A percentile compares a stretch with the other conserved stretches of the same genome.
phyloP scores from a whole-genome alignment of 2,797 vertebrate genomes.

The Parauchenoglanis punctatus region DNA sequence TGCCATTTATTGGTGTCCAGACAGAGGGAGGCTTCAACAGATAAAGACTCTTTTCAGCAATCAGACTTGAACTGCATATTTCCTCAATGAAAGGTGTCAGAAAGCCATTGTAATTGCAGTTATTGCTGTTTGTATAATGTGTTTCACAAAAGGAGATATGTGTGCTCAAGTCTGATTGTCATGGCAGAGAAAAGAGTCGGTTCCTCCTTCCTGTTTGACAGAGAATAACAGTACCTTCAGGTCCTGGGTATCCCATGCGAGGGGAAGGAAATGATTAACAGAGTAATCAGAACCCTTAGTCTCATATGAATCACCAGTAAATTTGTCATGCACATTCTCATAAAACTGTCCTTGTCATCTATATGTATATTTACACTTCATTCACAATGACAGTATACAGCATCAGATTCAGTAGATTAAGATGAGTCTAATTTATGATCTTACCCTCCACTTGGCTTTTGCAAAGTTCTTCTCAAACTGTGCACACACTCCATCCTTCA shows the following conservation, averaged over 20 bases:
- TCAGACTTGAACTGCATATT: conserved; percentile 66
- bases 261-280: conserved; percentile 77
- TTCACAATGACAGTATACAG: conserved; percentile 34
- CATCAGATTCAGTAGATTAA: conserved; percentile 1
- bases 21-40: conserved; percentile 65
- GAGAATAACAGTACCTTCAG: conserved; percentile 81
- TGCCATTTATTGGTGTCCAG: conserved; percentile 73
- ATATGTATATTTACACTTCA: conserved; percentile 11
- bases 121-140: neutral
- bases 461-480: conserved; percentile 91
- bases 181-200: conserved; percentile 62
- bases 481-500: conserved; percentile 85
- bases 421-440: conserved; percentile 45
- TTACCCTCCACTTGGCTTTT: conserved; percentile 88
- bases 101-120: conserved; percentile 10
- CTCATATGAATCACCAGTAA: conserved; percentile 53
- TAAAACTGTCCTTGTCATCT: conserved; percentile 30
- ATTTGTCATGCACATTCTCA: conserved; percentile 52
- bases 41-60: conserved; percentile 67
- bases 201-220: conserved; percentile 70
- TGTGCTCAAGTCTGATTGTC: conserved; percentile 56
- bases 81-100: conserved; percentile 49
- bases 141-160: conserved; percentile 34
- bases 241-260: conserved; percentile 79
- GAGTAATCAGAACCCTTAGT: conserved; percentile 62